These are phyloP conservation scores for Stichopus chloronotus DNA, from an alignment of 35 echinoderm and acorn worm genomes.

Conservation along the genomic window DNA sequence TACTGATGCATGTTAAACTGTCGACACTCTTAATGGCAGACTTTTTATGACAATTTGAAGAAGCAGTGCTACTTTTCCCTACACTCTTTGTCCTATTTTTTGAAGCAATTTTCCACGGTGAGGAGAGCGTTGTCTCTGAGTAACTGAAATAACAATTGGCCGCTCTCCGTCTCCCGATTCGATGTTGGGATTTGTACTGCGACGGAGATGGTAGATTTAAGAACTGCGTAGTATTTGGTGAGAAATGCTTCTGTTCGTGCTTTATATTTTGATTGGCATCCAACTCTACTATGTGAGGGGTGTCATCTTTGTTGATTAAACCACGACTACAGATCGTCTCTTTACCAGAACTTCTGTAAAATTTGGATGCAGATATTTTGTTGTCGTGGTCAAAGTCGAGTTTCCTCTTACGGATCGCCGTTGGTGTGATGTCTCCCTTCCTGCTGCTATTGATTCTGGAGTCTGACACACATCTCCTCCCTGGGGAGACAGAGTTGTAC, in stretches of 20 bases:
- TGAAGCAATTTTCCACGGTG: constrained; percentile 49
- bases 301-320: not conserved
- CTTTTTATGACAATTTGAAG: not conserved
- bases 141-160: constrained; percentile 62
- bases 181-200: constrained; percentile 78
- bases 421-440: constrained; percentile 52
- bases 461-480: constrained; percentile 81
- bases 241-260: not conserved
- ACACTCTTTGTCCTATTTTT: constrained; percentile 55
- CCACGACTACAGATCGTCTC: not conserved
- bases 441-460: constrained; percentile 56
- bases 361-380: constrained; percentile 20
- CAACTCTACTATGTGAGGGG: not conserved
- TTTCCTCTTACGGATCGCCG: constrained; percentile 76
- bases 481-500: constrained; percentile 75
- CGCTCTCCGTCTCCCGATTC: constrained; percentile 77
- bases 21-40: not conserved
- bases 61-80: not conserved
- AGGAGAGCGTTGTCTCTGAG: constrained; percentile 61
- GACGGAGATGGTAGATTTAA: constrained; percentile 43
- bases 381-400: constrained; percentile 64
- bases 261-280: constrained; percentile 57
- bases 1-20: not conserved
- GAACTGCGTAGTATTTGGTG: not conserved
- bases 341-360: constrained; percentile 33